Evolutionary conservation across 2,113 vertebrate genomes (phyloP).

Genomic region (Bos indicus): DNA sequence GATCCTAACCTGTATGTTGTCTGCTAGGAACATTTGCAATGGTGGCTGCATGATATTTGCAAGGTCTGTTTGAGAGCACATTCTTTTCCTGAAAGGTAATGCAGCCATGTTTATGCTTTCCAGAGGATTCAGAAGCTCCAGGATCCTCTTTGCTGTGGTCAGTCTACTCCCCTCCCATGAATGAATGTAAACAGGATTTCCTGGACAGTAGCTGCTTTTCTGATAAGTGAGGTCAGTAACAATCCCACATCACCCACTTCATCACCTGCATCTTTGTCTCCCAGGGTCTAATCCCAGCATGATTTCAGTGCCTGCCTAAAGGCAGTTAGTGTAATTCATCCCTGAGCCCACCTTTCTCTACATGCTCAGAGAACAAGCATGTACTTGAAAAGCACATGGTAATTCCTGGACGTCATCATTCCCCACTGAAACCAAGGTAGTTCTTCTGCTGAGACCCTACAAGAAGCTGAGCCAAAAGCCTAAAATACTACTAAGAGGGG

Average conservation of each 20-base stretch:
- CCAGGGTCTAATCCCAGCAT: not conserved
- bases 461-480: not conserved
- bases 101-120: not conserved
- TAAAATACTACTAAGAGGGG: not conserved
- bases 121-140: not conserved
- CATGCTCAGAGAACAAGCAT: rapidly evolving
- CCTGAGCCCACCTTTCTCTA: not conserved
- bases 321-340: rapidly evolving
- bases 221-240: not conserved
- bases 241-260: not conserved
- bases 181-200: constrained; percentile 59
- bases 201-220: not conserved
- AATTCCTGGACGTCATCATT: not conserved
- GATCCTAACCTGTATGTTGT: not conserved
- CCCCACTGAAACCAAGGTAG: not conserved
- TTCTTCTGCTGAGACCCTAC: not conserved
- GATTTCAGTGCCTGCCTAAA: not conserved
- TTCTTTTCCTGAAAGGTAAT: constrained; percentile 20
- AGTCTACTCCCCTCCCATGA: not conserved
- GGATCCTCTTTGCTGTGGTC: not conserved
- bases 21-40: not conserved
- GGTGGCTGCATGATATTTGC: not conserved
- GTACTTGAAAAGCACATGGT: not conserved
- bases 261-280: not conserved
- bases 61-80: not conserved